A percentile compares a stretch with the other conserved stretches of the same genome.
Conservation (phyloP, 2,797 vertebrate genomes). For the Macropodus opercularis region DNA sequence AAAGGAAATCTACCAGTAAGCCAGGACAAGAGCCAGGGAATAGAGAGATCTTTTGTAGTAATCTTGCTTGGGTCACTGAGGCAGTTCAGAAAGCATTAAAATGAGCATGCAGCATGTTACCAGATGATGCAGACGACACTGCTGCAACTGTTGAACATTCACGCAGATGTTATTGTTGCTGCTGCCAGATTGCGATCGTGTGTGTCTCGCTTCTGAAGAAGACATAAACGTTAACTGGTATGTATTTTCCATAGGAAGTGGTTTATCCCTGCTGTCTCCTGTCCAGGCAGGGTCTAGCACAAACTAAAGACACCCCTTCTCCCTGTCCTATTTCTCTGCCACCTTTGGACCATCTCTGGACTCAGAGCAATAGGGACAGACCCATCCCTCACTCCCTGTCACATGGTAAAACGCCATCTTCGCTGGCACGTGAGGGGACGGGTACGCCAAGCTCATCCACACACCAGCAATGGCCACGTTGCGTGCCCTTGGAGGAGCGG, state of each 20-base stretch:
- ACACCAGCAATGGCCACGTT: constrained; percentile 91
- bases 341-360: constrained; percentile 52
- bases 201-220: constrained; percentile 59
- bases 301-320: constrained; percentile 75
- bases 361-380: constrained; percentile 65
- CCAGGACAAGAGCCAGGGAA: constrained; percentile 76
- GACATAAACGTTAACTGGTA: constrained; percentile 61
- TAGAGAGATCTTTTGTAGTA: constrained; percentile 56
- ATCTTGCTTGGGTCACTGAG: constrained; percentile 62
- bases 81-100: constrained; percentile 66
- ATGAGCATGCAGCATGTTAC: constrained; percentile 69
- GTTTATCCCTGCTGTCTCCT: constrained; percentile 80
- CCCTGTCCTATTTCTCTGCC: constrained; percentile 63
- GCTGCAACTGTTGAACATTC: constrained; percentile 77
- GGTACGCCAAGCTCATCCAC: constrained; percentile 87
- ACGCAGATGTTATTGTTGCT: constrained; percentile 65
- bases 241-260: constrained; percentile 76
- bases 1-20: constrained; percentile 66
- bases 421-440: constrained; percentile 68
- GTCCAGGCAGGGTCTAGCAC: constrained; percentile 79
- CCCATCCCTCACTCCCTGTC: constrained; percentile 80
- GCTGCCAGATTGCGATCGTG: constrained; percentile 62
- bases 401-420: constrained; percentile 81
- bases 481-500: constrained; percentile 90
- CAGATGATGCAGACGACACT: constrained; percentile 58